Evolutionary conservation across 2,888 invertebrate species (phyloP), one percentile per base, ranked within the genome.

Genomic region (Ichneumoninae sp.): DNA sequence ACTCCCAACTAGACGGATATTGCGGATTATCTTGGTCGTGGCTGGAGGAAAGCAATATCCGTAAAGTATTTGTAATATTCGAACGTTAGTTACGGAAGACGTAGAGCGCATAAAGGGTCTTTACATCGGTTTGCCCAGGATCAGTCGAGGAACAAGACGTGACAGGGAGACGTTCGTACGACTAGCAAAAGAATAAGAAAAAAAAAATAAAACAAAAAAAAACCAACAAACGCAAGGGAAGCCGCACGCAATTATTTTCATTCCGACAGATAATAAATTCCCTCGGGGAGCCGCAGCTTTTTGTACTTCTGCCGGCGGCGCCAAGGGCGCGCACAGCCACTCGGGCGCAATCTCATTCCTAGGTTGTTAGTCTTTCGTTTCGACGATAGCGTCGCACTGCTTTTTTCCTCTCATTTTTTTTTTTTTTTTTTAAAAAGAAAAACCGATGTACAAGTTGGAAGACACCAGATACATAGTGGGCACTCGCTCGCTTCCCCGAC

Each of bases 191-290:
- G 57, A 13, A 57, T 3, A 33, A 10, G 2, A 40, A 40, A 40
- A 40, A 40, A 8, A 8, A 10, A 40, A 40, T n/a, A n/a, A n/a
- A n/a, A n/a, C n/a, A 40, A 40, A 8, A 40, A 40, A 40, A 40
- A 40, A 8, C 8, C 40, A 2, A 40, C 40, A 40, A 40, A 40
- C 40, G 63, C 44, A 26, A 71, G 71, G 57, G 82, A 66, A 66
- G 77, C 70, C 44, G 77, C 70, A 47, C 70, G 70, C 82, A 82
- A 63, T 82, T 82, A 82, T 82, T 82, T 82, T 82, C 76, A 82
- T 77, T 82, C 71, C 77, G 82, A 82, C 76, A 71, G 82, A 81
- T 81, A 81, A 81, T 81, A 81, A 82, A 82, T 82, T 82, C 82
- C 71, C 76, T 82, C 82, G 71, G 70, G 66, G 66, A 77, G 54